Conservation (phyloP, 1,140 invertebrate species). For the Bombyx mandarina region DNA sequence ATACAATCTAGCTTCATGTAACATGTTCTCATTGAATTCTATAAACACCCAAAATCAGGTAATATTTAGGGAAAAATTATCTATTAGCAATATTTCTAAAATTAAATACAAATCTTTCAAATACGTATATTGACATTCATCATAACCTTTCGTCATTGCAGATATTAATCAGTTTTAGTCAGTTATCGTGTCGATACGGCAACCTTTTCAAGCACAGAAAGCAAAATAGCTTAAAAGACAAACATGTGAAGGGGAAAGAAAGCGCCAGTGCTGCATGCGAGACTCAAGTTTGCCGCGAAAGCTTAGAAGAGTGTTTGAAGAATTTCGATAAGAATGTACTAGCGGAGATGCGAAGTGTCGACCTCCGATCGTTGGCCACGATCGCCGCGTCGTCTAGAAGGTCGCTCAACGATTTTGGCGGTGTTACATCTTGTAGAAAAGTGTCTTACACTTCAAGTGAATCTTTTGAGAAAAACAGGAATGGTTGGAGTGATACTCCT, state of each 20-base stretch:
- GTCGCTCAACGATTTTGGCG: slow-evolving; percentile 16
- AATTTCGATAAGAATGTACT: slow-evolving; percentile 63
- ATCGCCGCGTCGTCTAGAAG: slow-evolving; percentile 21
- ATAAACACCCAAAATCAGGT: slow-evolving; percentile 68
- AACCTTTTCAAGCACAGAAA: slow-evolving; percentile 61
- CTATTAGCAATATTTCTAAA: slow-evolving; percentile 1
- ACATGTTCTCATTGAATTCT: slow-evolving; percentile 70
- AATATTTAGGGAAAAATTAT: not conserved
- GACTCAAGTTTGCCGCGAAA: slow-evolving; percentile 49
- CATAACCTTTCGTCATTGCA: slow-evolving; percentile 60
- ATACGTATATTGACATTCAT: slow-evolving; percentile 41
- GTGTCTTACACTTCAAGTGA: slow-evolving; percentile 55
- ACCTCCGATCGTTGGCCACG: slow-evolving; percentile 33
- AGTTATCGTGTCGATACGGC: slow-evolving; percentile 59
- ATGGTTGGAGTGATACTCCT: slow-evolving; percentile 41
- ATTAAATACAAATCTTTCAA: slow-evolving; percentile 1
- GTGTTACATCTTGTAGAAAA: slow-evolving; percentile 33
- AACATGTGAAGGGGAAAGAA: slow-evolving; percentile 49
- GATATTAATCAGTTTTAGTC: slow-evolving; percentile 67
- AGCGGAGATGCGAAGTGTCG: slow-evolving; percentile 47
- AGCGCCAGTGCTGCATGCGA: slow-evolving; percentile 25
- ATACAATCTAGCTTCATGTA: slow-evolving; percentile 59
- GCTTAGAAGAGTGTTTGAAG: slow-evolving; percentile 47
- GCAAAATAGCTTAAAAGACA: slow-evolving; percentile 43
- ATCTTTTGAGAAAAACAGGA: slow-evolving; percentile 59